phyloP scores from a whole-genome alignment of 2,797 vertebrate species.

The Micromesistius poutassou region DNA sequence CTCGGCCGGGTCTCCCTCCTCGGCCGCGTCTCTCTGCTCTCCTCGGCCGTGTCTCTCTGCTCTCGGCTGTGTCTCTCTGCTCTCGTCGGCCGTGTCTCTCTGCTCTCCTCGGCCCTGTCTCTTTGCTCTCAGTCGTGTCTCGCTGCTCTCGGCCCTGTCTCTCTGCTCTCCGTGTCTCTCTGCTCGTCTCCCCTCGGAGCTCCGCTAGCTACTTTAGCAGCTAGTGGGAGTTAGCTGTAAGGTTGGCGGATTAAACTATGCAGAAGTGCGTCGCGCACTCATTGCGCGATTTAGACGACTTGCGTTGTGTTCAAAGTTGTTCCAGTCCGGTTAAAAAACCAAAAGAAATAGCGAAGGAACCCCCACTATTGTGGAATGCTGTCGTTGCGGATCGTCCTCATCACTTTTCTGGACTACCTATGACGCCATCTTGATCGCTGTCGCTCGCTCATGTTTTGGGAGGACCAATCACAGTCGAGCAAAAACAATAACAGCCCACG shows the following conservation, averaged over 20 bases:
- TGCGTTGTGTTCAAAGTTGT: conserved; percentile 7
- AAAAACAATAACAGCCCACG: not conserved
- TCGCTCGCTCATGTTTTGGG: conserved; percentile 47
- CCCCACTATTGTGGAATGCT: not conserved
- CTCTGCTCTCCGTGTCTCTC: conserved; percentile 32
- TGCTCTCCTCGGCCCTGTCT: no score
- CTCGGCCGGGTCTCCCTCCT: conserved; percentile 33
- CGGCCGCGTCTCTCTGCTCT: conserved; percentile 33
- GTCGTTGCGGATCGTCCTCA: not conserved
- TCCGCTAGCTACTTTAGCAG: conserved; percentile 38
- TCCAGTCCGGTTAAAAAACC: not conserved
- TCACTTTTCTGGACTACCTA: not conserved
- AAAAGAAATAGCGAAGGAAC: not conserved
- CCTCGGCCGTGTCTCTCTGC: no score
- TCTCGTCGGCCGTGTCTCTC: no score
- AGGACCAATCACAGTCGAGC: conserved; percentile 50
- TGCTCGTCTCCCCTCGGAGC: conserved; percentile 54
- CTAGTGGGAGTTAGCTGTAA: conserved; percentile 41
- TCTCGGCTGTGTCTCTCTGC: no score
- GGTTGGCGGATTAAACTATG: conserved; percentile 18
- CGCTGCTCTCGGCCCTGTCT: no score
- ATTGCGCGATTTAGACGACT: not conserved
- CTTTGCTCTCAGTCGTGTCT: no score
- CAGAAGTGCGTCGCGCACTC: not conserved
- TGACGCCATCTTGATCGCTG: conserved; percentile 76